Conservation (phyloP, 2,113 vertebrate species). For the rat (Rattus norvegicus) region DNA sequence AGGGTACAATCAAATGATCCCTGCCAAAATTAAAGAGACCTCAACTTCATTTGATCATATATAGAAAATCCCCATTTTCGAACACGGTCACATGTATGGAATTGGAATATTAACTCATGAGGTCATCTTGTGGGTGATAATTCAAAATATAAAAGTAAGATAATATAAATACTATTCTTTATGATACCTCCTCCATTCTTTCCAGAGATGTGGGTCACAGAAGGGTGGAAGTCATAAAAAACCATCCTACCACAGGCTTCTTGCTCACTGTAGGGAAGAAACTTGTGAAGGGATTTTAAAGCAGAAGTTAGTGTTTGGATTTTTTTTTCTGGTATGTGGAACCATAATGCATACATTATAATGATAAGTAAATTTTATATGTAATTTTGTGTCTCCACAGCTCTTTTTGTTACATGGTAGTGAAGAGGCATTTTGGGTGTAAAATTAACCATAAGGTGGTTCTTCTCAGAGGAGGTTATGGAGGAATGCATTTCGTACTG, state of each 20-base stretch:
- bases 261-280: not conserved
- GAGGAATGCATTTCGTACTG: not conserved
- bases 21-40: not conserved
- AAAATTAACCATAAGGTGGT: not conserved
- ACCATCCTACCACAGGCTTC: no score
- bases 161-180: not conserved
- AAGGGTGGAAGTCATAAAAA: not conserved
- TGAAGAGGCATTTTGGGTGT: rapidly evolving
- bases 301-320: not conserved
- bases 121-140: not conserved
- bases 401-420: not conserved
- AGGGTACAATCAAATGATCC: no score
- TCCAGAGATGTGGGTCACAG: rapidly evolving
- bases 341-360: not conserved
- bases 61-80: not conserved
- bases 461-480: not conserved
- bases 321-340: not conserved
- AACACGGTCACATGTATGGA: not conserved
- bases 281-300: not conserved
- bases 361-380: not conserved
- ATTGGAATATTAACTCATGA: no score
- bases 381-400: not conserved
- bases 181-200: rapidly evolving
- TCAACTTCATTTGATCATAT: not conserved
- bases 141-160: not conserved